Percentiles rank a stretch among this genome's conserved stretches.
These are phyloP conservation scores for Hexactinellida sp. DNA, from an alignment of 37 sponge, comb jelly and placozoan genomes.

Conservation along the genomic window DNA sequence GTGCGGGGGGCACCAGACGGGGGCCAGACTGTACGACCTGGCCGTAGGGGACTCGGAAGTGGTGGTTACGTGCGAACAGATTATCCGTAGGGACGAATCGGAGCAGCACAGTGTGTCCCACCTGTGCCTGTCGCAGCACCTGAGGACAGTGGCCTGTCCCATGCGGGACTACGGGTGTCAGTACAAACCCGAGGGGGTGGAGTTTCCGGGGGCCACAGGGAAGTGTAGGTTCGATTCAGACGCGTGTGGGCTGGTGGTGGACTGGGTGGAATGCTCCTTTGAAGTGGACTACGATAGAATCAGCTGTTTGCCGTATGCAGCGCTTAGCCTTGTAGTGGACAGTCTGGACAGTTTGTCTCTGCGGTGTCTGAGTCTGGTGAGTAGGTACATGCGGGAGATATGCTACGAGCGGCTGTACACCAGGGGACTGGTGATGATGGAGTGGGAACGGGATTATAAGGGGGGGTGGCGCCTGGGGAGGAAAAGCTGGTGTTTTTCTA, in stretches of 20 bases:
- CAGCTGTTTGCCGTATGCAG: not conserved
- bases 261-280: not conserved
- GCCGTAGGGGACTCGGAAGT: not conserved
- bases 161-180: not conserved
- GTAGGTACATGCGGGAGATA: not conserved
- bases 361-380: not conserved
- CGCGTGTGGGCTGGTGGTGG: not conserved
- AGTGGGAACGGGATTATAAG: not conserved
- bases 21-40: not conserved
- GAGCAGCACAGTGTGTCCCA: not conserved
- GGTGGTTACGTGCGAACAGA: not conserved
- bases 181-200: not conserved
- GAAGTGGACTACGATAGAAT: not conserved
- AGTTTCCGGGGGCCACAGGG: not conserved
- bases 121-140: not conserved
- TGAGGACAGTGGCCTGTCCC: not conserved
- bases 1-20: not conserved
- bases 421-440: not conserved
- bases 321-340: not conserved
- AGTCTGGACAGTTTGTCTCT: not conserved
- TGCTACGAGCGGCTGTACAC: not conserved
- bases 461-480: not conserved
- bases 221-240: not conserved
- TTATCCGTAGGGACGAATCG: not conserved
- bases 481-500: not conserved